Evolutionary conservation across 2,888 invertebrate genomes (phyloP).

Genomic region (Synergus gifuensis): DNA sequence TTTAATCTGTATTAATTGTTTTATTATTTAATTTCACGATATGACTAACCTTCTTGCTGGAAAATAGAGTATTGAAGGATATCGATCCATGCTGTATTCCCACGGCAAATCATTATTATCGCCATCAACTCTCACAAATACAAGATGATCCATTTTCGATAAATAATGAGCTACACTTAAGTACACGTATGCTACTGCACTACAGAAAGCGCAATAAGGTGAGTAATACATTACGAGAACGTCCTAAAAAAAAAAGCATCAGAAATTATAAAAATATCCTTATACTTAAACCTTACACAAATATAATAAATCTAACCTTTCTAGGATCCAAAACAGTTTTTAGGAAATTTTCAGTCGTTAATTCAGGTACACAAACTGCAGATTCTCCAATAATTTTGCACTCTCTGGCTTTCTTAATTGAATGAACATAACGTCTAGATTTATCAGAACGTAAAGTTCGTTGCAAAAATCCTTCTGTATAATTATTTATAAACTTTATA

Average conservation of each 20-base stretch:
- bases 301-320: constrained; percentile 77
- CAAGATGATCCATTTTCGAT: constrained; percentile 78
- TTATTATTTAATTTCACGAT: no score
- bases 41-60: constrained; percentile 82
- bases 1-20: no score
- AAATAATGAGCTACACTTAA: constrained; percentile 84
- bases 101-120: constrained; percentile 92
- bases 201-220: constrained; percentile 88
- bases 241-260: constrained; percentile 80
- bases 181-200: constrained; percentile 84
- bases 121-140: constrained; percentile 87
- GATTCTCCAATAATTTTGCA: constrained; percentile 56
- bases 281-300: background rate
- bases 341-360: constrained; percentile 84
- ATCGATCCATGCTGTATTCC: constrained; percentile 88
- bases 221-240: constrained; percentile 89
- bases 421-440: constrained; percentile 59
- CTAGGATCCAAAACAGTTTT: constrained; percentile 81
- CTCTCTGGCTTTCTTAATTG: constrained; percentile 53
- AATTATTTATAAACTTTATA: constrained; percentile 78
- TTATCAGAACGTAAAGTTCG: constrained; percentile 75
- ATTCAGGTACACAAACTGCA: constrained; percentile 81
- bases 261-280: constrained; percentile 1
- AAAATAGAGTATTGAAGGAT: constrained; percentile 90
- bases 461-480: constrained; percentile 76